Evolutionary conservation across 2,888 invertebrate genomes (phyloP).

Genomic region (Silvanus unidentatus): DNA sequence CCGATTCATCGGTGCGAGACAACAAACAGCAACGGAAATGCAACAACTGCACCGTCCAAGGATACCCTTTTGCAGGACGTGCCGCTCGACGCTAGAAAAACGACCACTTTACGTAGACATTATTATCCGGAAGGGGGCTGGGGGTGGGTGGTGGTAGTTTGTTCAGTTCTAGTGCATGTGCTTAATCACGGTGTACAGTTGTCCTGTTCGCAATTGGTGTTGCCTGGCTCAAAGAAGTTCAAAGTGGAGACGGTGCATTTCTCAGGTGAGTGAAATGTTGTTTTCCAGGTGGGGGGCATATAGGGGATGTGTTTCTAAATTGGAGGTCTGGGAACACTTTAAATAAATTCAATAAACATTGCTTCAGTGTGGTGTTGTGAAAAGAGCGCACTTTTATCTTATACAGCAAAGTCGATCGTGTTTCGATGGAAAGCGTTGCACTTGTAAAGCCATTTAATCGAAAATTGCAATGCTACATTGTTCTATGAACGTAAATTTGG

Average conservation of each 20-base stretch:
- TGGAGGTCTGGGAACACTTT: no score
- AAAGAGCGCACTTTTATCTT: no score
- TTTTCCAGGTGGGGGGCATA: not conserved
- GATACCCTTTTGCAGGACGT: slow-evolving; percentile 33
- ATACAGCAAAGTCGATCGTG: no score
- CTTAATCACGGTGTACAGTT: slow-evolving; percentile 71
- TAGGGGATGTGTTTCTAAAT: no score
- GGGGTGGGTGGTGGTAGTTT: slow-evolving; percentile 76
- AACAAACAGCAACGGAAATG: not conserved
- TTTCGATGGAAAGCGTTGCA: no score
- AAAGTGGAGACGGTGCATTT: slow-evolving; percentile 57
- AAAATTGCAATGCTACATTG: no score
- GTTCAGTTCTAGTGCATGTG: slow-evolving; percentile 66
- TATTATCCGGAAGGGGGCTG: slow-evolving; percentile 85
- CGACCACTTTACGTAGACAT: slow-evolving; percentile 54
- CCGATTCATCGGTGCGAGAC: slow-evolving; percentile 17
- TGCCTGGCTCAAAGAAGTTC: slow-evolving; percentile 56
- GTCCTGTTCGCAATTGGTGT: slow-evolving; percentile 55
- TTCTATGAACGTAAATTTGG: no score
- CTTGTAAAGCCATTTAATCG: no score
- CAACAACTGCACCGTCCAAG: slow-evolving; percentile 1
- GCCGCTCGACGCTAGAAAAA: slow-evolving; percentile 42
- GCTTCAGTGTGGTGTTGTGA: no score
- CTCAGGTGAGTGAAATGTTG: slow-evolving; percentile 53
- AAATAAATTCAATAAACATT: no score